phyloP scores from a whole-genome alignment of 2,797 vertebrate genomes.

The Halcyon chelicuti region DNA sequence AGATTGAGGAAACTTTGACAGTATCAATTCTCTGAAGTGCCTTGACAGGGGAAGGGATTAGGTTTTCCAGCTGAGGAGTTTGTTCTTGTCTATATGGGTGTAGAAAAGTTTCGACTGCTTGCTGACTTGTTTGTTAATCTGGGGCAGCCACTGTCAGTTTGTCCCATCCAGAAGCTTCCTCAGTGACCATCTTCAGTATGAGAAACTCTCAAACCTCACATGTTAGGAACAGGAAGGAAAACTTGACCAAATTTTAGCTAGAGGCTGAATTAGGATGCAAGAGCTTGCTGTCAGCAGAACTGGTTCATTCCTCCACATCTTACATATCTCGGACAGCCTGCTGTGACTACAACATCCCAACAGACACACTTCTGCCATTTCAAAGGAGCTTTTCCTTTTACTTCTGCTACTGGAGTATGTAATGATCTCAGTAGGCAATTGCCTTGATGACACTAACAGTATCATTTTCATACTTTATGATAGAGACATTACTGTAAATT shows the following conservation, averaged over 20 bases:
- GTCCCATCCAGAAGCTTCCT: neutral
- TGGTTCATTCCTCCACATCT: neutral
- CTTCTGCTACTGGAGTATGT: neutral
- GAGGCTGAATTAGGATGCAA: neutral
- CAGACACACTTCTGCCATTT: neutral
- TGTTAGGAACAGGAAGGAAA: neutral
- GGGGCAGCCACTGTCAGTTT: neutral
- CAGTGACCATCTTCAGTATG: neutral
- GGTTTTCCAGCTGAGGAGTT: neutral
- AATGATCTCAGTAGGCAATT: neutral
- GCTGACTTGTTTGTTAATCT: neutral
- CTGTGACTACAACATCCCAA: neutral
- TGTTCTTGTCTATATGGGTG: neutral
- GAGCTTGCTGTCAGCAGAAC: neutral
- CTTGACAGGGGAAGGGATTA: neutral
- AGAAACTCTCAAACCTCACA: neutral
- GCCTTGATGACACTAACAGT: neutral
- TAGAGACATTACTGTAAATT: neutral
- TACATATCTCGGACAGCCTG: neutral
- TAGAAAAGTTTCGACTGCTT: neutral
- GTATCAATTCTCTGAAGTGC: accelerated
- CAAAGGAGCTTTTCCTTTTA: neutral
- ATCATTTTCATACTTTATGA: neutral
- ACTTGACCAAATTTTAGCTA: neutral
- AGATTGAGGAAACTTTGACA: neutral